Evolutionary conservation across 2,113 vertebrate species (phyloP), one percentile per base, ranked within the genome.

Genomic region (Siniperca knerii): DNA sequence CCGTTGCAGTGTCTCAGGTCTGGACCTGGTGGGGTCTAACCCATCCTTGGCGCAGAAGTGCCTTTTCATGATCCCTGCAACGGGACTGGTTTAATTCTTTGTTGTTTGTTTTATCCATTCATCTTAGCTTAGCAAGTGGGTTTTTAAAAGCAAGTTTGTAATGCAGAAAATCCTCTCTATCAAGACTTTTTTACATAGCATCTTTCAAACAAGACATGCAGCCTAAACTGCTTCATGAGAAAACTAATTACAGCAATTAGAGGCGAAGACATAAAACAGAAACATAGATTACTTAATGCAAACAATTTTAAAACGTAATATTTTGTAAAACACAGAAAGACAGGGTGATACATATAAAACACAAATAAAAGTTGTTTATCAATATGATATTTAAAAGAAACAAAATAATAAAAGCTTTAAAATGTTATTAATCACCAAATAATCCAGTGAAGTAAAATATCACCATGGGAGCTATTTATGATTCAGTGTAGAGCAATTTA

Each of bases 361-460:
- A 54, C 13, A 61, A 60, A 84, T 35, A 33, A 33, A 57, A 66
- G 42, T 23, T 66, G 16, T 16, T 62, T 7, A 35, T 69, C 64
- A 61, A 9, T 42, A 8, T 83, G 23, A 67, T 55, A 21, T 68
- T 40, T 29, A 29, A 54, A 65, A 15, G 18, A 86, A 72, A 46
- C 7, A 35, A 68, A 37, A 11, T 10, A 33, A 72, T 67, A 55
- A 67, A 72, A 52, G 4, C 74, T 48, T 46, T 8, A 13, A 79
- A 75, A 66, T 62, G 48, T 33, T 62, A 25, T 46, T 65, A 71
- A 70, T 79, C 42, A 40, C 33, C 3, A 66, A 79, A 81, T 79
- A 76, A 48, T 48, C 40, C 18, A 61, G 7, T 66, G 71, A 71
- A 6, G 15, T 81, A 40, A 58, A 71, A 37, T 8, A 25, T 57